phyloP scores from a whole-genome alignment of 2,888 invertebrate genomes.

The Anaspis maculata region DNA sequence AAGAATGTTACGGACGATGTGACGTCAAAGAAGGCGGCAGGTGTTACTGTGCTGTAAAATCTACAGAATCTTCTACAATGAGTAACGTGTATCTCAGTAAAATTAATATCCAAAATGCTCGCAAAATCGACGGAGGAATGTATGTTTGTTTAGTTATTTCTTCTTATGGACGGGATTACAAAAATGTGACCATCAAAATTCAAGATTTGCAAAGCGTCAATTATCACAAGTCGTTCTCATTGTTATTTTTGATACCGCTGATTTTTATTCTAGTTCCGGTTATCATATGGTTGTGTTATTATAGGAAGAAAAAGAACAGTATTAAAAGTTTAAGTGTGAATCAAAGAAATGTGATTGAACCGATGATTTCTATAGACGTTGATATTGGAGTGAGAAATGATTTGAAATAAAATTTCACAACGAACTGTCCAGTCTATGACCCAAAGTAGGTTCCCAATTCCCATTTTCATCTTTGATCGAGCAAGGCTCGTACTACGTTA shows the following conservation, averaged over 20 bases:
- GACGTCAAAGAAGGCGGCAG: conserved; percentile 28
- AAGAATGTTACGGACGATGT: conserved; percentile 32
- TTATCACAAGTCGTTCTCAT: conserved; percentile 24
- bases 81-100: conserved; percentile 33
- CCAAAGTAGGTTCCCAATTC: too few relatives aligned
- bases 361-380: too few relatives aligned
- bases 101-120: conserved; percentile 32
- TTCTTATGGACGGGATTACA: conserved; percentile 29
- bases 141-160: conserved; percentile 37
- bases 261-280: conserved; percentile 31
- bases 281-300: conserved; percentile 34
- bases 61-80: conserved; percentile 20
- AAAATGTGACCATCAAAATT: conserved; percentile 29
- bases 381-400: too few relatives aligned
- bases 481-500: too few relatives aligned
- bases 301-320: conserved; percentile 25
- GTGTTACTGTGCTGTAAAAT: conserved; percentile 26
- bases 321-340: too few relatives aligned
- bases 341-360: too few relatives aligned
- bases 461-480: too few relatives aligned
- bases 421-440: too few relatives aligned
- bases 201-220: conserved; percentile 17
- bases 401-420: too few relatives aligned
- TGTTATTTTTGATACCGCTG: conserved; percentile 35
- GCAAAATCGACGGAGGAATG: conserved; percentile 31